Conservation (phyloP, 2,888 invertebrate species). For the Pomacea canaliculata region DNA sequence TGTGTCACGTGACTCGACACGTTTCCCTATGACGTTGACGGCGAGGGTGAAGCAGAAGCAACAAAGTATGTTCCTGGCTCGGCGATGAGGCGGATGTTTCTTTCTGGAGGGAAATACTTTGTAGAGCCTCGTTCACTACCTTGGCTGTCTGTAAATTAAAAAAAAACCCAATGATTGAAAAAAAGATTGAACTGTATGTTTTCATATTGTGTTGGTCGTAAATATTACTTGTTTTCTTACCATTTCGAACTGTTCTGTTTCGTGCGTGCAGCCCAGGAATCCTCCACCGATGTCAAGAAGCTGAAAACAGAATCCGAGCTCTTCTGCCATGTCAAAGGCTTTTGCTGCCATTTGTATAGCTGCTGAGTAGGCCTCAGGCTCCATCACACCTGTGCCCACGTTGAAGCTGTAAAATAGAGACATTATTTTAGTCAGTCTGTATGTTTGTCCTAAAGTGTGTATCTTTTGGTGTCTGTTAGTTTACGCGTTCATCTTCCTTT, state of each 20-base stretch:
- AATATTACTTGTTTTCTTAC: constrained; percentile 63
- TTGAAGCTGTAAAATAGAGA: constrained; percentile 80
- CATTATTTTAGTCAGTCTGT: not conserved
- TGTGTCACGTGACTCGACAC: constrained; percentile 71
- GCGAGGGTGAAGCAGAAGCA: constrained; percentile 94
- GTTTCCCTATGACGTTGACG: constrained; percentile 87
- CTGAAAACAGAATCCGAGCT: constrained; percentile 82
- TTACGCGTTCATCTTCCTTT: too few relatives aligned
- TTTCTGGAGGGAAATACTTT: constrained; percentile 82
- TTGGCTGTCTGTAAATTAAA: constrained; percentile 77
- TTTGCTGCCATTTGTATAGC: constrained; percentile 81
- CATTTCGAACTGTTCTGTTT: constrained; percentile 78
- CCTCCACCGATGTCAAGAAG: constrained; percentile 90
- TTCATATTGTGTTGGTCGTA: not conserved
- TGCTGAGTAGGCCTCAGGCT: constrained; percentile 83
- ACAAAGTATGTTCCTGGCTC: constrained; percentile 98
- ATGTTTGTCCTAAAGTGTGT: not conserved
- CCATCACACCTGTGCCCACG: constrained; percentile 91
- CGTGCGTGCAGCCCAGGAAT: constrained; percentile 81
- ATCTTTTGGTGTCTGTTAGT: too few relatives aligned
- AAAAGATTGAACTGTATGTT: not conserved
- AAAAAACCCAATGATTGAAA: too few relatives aligned
- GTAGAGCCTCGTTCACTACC: constrained; percentile 84
- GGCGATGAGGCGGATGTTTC: constrained; percentile 86
- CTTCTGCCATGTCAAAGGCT: constrained; percentile 81